A percentile compares a stretch with the other conserved stretches of the same genome.
These are phyloP conservation scores for Dichetophora obliterata DNA, from an alignment of 2,888 invertebrate species.

Conservation along the genomic window DNA sequence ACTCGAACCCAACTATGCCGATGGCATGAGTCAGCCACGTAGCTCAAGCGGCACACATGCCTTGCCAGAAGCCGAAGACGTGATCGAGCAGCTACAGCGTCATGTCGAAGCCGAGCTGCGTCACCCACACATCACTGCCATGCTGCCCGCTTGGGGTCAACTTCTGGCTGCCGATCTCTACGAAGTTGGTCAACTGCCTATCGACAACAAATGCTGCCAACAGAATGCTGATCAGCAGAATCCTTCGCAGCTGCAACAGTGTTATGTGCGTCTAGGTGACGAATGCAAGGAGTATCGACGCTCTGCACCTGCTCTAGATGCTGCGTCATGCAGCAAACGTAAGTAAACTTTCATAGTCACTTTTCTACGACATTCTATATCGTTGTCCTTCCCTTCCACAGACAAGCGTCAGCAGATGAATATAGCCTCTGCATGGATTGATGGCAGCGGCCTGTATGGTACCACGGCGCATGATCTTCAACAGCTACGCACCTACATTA, in stretches of 20 bases:
- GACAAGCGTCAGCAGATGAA: slow-evolving; percentile 87
- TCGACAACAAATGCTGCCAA: slow-evolving; percentile 66
- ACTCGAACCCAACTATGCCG: slow-evolving; percentile 80
- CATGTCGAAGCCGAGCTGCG: slow-evolving; percentile 71
- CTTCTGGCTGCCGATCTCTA: slow-evolving; percentile 81
- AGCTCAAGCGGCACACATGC: slow-evolving; percentile 73
- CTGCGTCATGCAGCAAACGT: slow-evolving; percentile 77
- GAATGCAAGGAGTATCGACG: slow-evolving; percentile 78
- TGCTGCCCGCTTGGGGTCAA: slow-evolving; percentile 86
- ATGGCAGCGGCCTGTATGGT: slow-evolving; percentile 87
- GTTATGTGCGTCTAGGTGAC: slow-evolving; percentile 71
- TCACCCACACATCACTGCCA: slow-evolving; percentile 83
- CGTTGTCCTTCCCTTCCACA: slow-evolving; percentile 59
- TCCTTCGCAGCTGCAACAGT: slow-evolving; percentile 72
- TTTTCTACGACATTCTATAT: not conserved
- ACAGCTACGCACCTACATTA: slow-evolving; percentile 78
- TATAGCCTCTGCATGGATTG: slow-evolving; percentile 84
- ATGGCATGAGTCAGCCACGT: slow-evolving; percentile 70
- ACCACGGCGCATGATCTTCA: slow-evolving; percentile 78
- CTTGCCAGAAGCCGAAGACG: slow-evolving; percentile 75
- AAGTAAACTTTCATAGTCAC: slow-evolving; percentile 61
- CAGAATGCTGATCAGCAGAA: slow-evolving; percentile 54
- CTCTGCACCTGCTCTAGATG: slow-evolving; percentile 77
- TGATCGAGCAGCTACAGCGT: slow-evolving; percentile 74
- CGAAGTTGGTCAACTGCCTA: slow-evolving; percentile 75